Percentiles rank a stretch among this genome's conserved stretches.
These are phyloP conservation scores for Actinia equina DNA, from an alignment of 64 coral and sea anemone genomes.

Conservation along the genomic window DNA sequence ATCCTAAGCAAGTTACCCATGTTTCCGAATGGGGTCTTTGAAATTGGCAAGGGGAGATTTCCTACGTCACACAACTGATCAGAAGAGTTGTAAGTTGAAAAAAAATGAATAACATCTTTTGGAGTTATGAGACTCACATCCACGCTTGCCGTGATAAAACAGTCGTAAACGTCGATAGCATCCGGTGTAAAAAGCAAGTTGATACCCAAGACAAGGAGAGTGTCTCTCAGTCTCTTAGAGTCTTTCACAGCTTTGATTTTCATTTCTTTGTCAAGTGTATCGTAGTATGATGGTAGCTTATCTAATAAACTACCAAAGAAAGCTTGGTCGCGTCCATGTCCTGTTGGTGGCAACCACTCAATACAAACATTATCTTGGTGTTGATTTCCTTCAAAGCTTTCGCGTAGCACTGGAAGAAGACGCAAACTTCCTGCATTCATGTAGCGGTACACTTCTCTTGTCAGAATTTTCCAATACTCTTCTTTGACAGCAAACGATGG, in stretches of 20 bases:
- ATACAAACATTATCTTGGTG: not conserved
- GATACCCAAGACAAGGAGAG: conserved; percentile 22
- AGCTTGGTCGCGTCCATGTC: conserved; percentile 28
- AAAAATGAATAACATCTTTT: conserved; percentile 28
- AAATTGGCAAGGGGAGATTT: not conserved
- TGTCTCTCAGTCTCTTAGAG: conserved; percentile 23
- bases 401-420: conserved; percentile 59
- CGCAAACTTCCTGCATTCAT: conserved; percentile 23
- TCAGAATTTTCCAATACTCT: conserved; percentile 28
- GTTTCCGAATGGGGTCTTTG: conserved; percentile 24
- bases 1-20: not conserved
- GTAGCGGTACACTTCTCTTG: conserved; percentile 42
- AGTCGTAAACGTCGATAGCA: not conserved
- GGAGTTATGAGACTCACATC: conserved; percentile 20
- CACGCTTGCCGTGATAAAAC: conserved; percentile 18
- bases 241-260: not conserved
- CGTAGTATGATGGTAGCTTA: not conserved
- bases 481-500: not conserved
- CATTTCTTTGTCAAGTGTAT: not conserved
- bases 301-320: conserved; percentile 46
- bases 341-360: conserved; percentile 56
- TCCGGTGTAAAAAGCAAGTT: not conserved
- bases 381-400: too few relatives aligned
- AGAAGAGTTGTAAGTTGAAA: not conserved
- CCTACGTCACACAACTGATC: conserved; percentile 7